Base-by-base conservation (phyloP, 2,888 invertebrate genomes). In the Panorpa germanica region DNA sequence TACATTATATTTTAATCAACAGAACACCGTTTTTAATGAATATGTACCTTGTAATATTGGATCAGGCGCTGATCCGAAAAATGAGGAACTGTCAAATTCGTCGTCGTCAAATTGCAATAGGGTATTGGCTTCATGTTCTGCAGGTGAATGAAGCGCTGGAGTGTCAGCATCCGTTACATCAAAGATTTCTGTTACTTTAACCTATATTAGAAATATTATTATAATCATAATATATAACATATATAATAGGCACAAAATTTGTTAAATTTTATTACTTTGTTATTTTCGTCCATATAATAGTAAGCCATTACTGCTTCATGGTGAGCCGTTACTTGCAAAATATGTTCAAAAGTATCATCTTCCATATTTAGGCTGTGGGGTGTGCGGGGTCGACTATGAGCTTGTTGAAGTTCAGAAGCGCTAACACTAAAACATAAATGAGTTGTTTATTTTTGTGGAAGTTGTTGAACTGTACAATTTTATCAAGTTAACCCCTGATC, bases 261-360 rank as follows among this genome's bases (percentile, higher is more conserved):
- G 21, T 16, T 21, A 19, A 31, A 23, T 17, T 16, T 22, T 23
- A 31, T 13, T 49, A 73, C 76, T 62, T 81, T 75, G 52, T 83
- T 81, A 44, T 82, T 70, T 42, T 77, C 74, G 49, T 88, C 86
- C 49, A 81, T 70, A 50, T 88, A 91, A 55, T 90, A 88, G 55
- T 82, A 90, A 1, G 86, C 78, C 61, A 90, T 80, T 6, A 85
- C 60, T 1, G 88, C 78, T 41, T 91, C 90, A 45, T 88, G 83
- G 41, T 82, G 74, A 25, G 76, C 62, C 30, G 86, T 83, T 41
- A 80, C 81, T 54, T 68, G 65, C 27, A 72, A 57, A 39, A 73
- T 69, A 46, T 74, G 71, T 38, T 74, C 74, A 47, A 72, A 74
- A 17, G 73, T 65, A 46, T 74, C 74, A 39, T 63, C 58, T 30